Percentiles rank a stretch among this genome's conserved stretches.
Conservation (phyloP, 2,113 vertebrate species). For the Oncorhynchus kisutch region DNA sequence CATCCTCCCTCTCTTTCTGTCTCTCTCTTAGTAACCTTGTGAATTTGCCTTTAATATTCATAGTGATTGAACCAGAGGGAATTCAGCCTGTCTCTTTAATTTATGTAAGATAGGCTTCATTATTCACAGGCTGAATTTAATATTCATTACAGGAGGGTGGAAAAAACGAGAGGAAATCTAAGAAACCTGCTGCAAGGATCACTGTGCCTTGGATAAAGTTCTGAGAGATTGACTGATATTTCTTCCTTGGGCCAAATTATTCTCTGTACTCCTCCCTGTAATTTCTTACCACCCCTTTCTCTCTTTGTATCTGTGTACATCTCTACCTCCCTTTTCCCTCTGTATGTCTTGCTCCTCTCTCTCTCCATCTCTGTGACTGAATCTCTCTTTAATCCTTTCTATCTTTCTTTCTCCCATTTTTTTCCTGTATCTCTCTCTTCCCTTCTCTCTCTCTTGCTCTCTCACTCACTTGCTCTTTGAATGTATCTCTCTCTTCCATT, state of each 20-base stretch:
- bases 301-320: neutral
- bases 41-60: slow-evolving; percentile 68
- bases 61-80: slow-evolving; percentile 57
- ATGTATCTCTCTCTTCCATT: neutral
- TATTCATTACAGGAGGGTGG: slow-evolving; percentile 51
- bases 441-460: slow-evolving; percentile 20
- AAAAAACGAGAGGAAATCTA: slow-evolving; percentile 33
- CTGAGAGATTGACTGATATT: slow-evolving; percentile 41
- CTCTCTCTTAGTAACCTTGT: slow-evolving; percentile 44
- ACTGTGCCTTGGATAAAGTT: slow-evolving; percentile 13
- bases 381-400: slow-evolving; percentile 7
- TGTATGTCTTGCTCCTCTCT: neutral
- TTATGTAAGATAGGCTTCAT: slow-evolving; percentile 64
- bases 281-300: neutral
- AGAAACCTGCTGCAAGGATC: slow-evolving; percentile 28
- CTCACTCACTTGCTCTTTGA: slow-evolving; percentile 13
- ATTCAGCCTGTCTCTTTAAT: slow-evolving; percentile 62
- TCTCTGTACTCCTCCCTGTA: slow-evolving; percentile 18
- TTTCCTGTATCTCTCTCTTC: slow-evolving; percentile 2
- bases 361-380: slow-evolving; percentile 8
- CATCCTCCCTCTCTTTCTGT: slow-evolving; percentile 20
- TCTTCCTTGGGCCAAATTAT: slow-evolving; percentile 7
- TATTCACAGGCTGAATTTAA: slow-evolving; percentile 62
- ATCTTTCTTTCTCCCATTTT: slow-evolving; percentile 17
- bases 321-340: neutral